Base-by-base conservation (phyloP, 2,888 invertebrate genomes). In the Dryadula phaetusa region DNA sequence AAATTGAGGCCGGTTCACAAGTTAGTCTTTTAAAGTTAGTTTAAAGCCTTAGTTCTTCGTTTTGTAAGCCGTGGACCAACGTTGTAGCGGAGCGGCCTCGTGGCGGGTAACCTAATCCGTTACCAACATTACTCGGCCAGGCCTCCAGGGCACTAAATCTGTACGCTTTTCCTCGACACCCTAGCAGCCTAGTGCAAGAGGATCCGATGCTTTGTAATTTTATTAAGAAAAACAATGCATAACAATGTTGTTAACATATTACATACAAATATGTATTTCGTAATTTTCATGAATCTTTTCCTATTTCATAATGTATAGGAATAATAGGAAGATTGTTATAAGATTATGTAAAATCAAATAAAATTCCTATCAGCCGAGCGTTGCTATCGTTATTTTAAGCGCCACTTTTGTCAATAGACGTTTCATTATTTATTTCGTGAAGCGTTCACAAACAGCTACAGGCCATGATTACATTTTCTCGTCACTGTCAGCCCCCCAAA, bases 381-480 rank as follows among this genome's bases (percentile, higher is more conserved):
- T 32, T 22, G 46, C 46, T 49, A 52, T 61, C 61, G 52, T 62
- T 64, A 22, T 62, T 67, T 67, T 64, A 52, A 64, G 63, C 65
- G 64, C 60, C 60, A 69, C 66, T 71, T 70, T 70, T 70, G 65
- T 74, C 72, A 69, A 71, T 72, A 72, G 67, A 56, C 69, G 67
- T 76, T 73, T 72, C 71, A 71, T 75, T 75, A 75, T 76, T 76
- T 74, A 73, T 76, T 73, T 72, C 70, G 64, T 66, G 49, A 58
- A 70, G 69, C 70, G 67, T 64, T 73, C 72, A 70, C 69, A 67
- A 70, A 69, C 74, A 74, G 75, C 71, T 72, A 70, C 56, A 67
- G 72, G 77, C 81, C 81, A 82, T 90, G 90, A 91, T 92, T 90
- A 90, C 86, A 86, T 88, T 90, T 88, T 84, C 88, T 78, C 86